Base-by-base conservation (phyloP, 2,113 vertebrate species). In the Nymphicus hollandicus region DNA sequence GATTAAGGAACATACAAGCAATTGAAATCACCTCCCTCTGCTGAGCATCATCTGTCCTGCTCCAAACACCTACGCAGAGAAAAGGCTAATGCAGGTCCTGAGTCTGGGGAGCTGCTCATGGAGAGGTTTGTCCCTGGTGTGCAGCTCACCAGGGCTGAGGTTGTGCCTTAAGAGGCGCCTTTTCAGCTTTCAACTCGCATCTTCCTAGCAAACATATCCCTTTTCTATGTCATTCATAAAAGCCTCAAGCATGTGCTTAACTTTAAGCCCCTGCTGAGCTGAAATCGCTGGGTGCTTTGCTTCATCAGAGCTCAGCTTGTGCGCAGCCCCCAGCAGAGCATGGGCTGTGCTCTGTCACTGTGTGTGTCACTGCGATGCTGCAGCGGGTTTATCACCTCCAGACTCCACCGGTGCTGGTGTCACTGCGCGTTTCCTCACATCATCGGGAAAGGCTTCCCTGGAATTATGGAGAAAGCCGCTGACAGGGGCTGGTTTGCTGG, bases 71-170 rank as follows among this genome's bases (percentile, higher is more conserved):
- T 10, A 29, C 8, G 7, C 1, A 11, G 3, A 24, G 46, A 20
- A 63, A 56, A 18, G 63, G 33, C 61, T 17, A 0, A 8, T 7
- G 24, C 46, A 39, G 66, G 5, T 39, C 31, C 78, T 7, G 39
- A 9, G 9, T 11, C n/a, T 44, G 9, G 60, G 33, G 55, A 29
- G 22, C 17, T 7, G 22, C 17, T 7, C 33, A 1, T 0, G 1
- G 7, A n/a, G 33, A 15, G 24, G 18, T 31, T 29, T 22, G 37
- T 28, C 7, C 39, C 47, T 5, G n/a, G 6, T 23, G 37, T 7
- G 47, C 55, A 28, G 63, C 43, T 64, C 86, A 7, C 56, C 7
- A 1, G 7, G 47, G 11, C 86, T 18, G 41, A 17, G 60, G 28
- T 17, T 4, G 20, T 14, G 33, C 20, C 53, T 28, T 6, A 22